phyloP scores from a whole-genome alignment of 2,113 vertebrate species.

The Morone chrysops region DNA sequence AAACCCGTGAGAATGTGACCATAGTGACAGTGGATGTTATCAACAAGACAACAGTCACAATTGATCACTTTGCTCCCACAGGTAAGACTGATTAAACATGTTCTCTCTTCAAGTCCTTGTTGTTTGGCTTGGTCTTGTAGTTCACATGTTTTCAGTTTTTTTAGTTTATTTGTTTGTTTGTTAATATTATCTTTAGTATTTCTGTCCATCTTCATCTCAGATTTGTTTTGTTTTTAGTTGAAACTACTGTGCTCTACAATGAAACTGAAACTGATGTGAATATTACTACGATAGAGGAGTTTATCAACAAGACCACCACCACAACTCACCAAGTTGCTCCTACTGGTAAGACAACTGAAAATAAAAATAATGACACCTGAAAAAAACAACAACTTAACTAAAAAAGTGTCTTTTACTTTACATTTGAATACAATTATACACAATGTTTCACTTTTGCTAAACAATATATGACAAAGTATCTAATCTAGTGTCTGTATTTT shows the following conservation, averaged over 20 bases:
- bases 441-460: not conserved
- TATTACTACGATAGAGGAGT: constrained; percentile 43
- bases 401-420: not conserved
- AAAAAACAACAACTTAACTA: not conserved
- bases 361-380: not conserved
- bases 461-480: not conserved
- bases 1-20: constrained; percentile 39
- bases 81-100: constrained; percentile 41
- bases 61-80: constrained; percentile 37
- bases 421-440: not conserved
- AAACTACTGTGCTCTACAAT: constrained; percentile 45
- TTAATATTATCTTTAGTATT: not conserved
- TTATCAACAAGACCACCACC: constrained; percentile 50
- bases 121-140: not conserved
- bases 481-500: constrained; percentile 22
- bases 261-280: constrained; percentile 49
- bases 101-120: too few relatives aligned
- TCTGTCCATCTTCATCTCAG: not conserved
- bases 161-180: too few relatives aligned
- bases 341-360: constrained; percentile 47
- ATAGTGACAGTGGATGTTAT: constrained; percentile 26
- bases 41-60: constrained; percentile 32
- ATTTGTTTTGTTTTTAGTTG: constrained; percentile 37
- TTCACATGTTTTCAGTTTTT: not conserved
- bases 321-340: constrained; percentile 24